Evolutionary conservation across 1,140 invertebrate species (phyloP), one percentile per base, ranked within the genome.

Genomic region (Ridgeia piscesae): DNA sequence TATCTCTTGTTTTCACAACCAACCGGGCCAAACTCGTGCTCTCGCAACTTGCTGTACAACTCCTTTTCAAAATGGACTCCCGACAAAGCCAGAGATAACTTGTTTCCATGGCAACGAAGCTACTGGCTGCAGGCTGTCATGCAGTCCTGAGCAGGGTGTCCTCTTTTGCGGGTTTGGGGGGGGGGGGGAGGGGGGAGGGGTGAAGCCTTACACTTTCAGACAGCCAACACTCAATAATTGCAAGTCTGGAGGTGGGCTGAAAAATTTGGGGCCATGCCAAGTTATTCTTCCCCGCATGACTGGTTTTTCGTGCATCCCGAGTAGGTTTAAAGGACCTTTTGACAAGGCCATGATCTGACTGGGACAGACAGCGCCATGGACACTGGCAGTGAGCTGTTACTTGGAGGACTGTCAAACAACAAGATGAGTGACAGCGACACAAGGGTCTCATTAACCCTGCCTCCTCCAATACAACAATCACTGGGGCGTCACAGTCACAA

Each of bases 41-140:
- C 58, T 14, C 17, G 27, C 58, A 77, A 77, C 58, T 77, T 77
- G 58, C 58, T 77, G 58, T 77, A 77, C n/a, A n/a, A n/a, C 58
- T 77, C 58, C 58, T 77, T 77, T 77, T 77, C 58, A 77, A 77
- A 77, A 77, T 77, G 58, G 58, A 77, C 58, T 77, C 58, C 58
- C 27, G 58, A 77, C 58, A 77, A 77, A 77, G 58, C 58, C 17
- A 21, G 58, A 77, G 58, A 77, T 77, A 77, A 77, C 58, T 77
- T 77, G 58, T 77, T 77, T 77, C 58, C 27, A 77, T 77, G 58
- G 58, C 58, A 77, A 77, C 58, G 58, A 77, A 77, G 58, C 58
- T 77, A 77, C 58, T 77, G 58, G 58, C 58, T 77, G 58, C 58
- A 77, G 58, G 58, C 58, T 77, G 58, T 77, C 58, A 77, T 77